A percentile compares a stretch with the other conserved stretches of the same genome.
Evolutionary conservation across 2,113 vertebrate genomes (phyloP).

Genomic region (Phalacrocorax pelagicus): DNA sequence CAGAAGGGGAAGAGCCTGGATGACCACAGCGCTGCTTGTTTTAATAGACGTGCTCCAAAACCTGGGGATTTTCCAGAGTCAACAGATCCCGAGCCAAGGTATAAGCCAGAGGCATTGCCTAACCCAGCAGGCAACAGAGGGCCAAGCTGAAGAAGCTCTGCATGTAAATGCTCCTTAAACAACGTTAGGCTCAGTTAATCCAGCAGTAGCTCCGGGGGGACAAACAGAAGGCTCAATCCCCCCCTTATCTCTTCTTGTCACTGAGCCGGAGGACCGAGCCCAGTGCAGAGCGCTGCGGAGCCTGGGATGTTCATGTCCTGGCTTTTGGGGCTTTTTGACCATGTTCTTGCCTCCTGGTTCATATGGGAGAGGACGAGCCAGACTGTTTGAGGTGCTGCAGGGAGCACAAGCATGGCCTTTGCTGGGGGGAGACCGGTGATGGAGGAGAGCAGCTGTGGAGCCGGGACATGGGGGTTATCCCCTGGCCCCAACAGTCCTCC

Average conservation of each 20-base stretch:
- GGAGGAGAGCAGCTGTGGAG: background rate
- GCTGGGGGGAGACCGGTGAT: background rate
- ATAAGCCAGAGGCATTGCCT: background rate
- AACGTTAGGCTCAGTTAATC: background rate
- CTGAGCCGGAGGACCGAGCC: fast-evolving
- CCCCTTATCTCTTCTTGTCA: background rate
- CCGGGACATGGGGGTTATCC: background rate
- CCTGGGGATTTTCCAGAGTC: background rate
- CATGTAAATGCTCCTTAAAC: background rate
- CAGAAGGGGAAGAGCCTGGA: background rate
- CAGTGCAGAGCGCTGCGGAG: fast-evolving
- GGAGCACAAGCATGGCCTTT: background rate
- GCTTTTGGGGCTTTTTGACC: background rate
- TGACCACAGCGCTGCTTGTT: background rate
- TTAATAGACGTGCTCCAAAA: background rate
- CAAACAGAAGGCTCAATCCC: background rate
- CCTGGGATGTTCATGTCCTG: background rate
- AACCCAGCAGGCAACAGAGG: background rate
- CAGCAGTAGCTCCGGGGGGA: background rate
- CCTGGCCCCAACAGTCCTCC: background rate
- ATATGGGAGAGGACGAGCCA: fast-evolving
- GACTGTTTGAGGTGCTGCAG: background rate
- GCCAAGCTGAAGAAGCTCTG: background rate
- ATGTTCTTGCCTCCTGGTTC: background rate
- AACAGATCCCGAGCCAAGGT: background rate